Evolutionary conservation across 2,113 vertebrate genomes (phyloP), one percentile per base, ranked within the genome.

Genomic region (Bufo bufo): DNA sequence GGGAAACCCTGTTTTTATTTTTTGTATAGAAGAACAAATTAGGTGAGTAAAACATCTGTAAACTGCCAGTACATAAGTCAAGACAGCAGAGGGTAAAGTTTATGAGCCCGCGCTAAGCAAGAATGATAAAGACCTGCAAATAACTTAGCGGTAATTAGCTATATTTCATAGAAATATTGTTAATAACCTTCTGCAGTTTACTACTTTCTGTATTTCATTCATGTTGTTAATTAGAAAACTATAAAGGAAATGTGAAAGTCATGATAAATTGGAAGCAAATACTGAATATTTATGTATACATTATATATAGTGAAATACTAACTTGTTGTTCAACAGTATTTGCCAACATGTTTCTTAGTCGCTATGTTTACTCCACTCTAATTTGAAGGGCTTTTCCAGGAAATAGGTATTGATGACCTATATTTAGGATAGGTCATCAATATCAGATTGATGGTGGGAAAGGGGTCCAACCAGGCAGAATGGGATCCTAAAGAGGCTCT

Each of bases 1-100:
- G 91, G 92, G 93, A 91, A 95, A 94, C 93, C 17, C 61, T 93
- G 90, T 86, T 82, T 33, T 91, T 91, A 89, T 85, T 90, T 90
- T 92, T 61, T 77, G 85, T 94, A 92, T 91, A 93, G 92, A 90
- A 89, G 92, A 94, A 92, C 91, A 94, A 94, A 96, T 95, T 94
- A 94, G 90, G 91, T 92, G 90, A 92, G 90, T 89, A 91, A 92
- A 93, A 93, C 90, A 91, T 93, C 90, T 91, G 90, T 93, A 94
- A 93, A 93, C 92, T 93, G 90, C 93, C 75, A 90, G 89, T 93
- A 92, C 0, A 9, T 52, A 71, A 52, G 86, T 81, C 89, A 81
- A 66, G 90, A 90, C 89, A 92, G 89, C 90, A 85, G 86, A 90
- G 58, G 77, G 87, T 52, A 66, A 6, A 61, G 43, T 88, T 83